Conservation (phyloP, 1,140 invertebrate genomes). For the Drosophila equinoxialis region DNA sequence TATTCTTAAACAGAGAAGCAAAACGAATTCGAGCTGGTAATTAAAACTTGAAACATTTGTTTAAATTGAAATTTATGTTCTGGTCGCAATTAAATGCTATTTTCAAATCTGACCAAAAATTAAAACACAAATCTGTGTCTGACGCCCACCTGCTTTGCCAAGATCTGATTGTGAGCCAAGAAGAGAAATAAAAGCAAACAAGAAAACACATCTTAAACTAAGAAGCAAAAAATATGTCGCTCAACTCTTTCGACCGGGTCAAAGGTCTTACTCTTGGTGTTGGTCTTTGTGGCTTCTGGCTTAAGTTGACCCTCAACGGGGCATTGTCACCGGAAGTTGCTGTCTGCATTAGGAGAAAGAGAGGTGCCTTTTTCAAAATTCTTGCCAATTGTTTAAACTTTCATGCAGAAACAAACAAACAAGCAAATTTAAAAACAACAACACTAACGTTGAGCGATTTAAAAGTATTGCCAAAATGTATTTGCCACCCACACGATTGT, state of each 20-base stretch:
- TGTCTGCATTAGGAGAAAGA: slow-evolving; percentile 51
- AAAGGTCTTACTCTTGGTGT: slow-evolving; percentile 43
- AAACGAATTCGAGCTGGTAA: slow-evolving; percentile 22
- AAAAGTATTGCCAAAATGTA: slow-evolving; percentile 36
- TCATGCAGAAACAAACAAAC: slow-evolving; percentile 33
- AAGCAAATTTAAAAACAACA: slow-evolving; percentile 48
- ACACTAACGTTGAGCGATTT: slow-evolving; percentile 43
- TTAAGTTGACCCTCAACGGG: slow-evolving; percentile 50
- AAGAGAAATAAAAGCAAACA: background rate
- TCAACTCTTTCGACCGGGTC: slow-evolving; percentile 53
- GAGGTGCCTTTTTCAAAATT: slow-evolving; percentile 26
- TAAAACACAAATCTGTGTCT: slow-evolving; percentile 18
- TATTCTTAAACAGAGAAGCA: slow-evolving; percentile 29
- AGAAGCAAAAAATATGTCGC: slow-evolving; percentile 1
- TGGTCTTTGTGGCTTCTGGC: slow-evolving; percentile 26
- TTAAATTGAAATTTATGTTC: slow-evolving; percentile 54
- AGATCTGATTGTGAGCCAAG: background rate
- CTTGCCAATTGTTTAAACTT: slow-evolving; percentile 55
- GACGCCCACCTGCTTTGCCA: slow-evolving; percentile 28
- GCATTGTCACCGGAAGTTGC: slow-evolving; percentile 67
- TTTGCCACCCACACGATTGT: slow-evolving; percentile 20
- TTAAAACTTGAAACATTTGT: slow-evolving; percentile 34
- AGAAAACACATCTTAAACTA: background rate
- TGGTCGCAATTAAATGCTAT: slow-evolving; percentile 54
- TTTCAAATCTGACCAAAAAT: slow-evolving; percentile 36